These are phyloP conservation scores for Phalacrocorax pelagicus DNA, from an alignment of 2,113 vertebrate species.

Conservation along the genomic window DNA sequence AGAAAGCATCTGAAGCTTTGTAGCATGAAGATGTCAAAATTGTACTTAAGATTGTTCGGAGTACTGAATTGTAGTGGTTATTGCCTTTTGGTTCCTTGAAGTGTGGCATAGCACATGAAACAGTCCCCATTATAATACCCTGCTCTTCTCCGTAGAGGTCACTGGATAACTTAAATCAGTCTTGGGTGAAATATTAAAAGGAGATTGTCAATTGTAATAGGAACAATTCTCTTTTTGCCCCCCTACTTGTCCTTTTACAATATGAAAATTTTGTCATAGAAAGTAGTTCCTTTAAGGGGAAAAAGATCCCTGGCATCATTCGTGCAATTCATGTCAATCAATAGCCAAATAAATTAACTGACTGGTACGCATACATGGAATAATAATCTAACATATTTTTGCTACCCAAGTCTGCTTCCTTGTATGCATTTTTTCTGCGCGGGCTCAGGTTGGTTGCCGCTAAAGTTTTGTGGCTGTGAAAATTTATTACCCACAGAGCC, in stretches of 20 bases:
- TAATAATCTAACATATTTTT: constrained; percentile 73
- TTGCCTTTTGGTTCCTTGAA: constrained; percentile 45
- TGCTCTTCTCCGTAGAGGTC: constrained; percentile 45
- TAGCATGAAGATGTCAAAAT: constrained; percentile 61
- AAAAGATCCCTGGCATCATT: constrained; percentile 46
- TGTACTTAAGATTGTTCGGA: constrained; percentile 52
- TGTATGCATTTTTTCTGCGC: constrained; percentile 62
- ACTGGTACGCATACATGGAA: constrained; percentile 63
- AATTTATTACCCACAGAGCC: constrained; percentile 82
- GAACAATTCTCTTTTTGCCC: background rate
- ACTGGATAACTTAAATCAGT: constrained; percentile 60
- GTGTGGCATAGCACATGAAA: constrained; percentile 27
- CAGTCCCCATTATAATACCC: constrained; percentile 21
- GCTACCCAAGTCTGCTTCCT: constrained; percentile 66
- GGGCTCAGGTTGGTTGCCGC: constrained; percentile 72
- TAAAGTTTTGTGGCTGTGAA: constrained; percentile 80
- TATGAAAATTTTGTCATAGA: constrained; percentile 54
- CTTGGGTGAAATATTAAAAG: constrained; percentile 67
- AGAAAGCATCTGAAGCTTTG: constrained; percentile 57
- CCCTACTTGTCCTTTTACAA: constrained; percentile 45
- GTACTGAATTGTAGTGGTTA: constrained; percentile 21
- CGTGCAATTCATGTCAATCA: constrained; percentile 63
- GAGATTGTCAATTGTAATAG: constrained; percentile 59
- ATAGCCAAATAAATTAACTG: constrained; percentile 63
- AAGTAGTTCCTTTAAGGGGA: constrained; percentile 35